Base-by-base conservation (phyloP, 1,140 invertebrate species). In the Planococcus citri region DNA sequence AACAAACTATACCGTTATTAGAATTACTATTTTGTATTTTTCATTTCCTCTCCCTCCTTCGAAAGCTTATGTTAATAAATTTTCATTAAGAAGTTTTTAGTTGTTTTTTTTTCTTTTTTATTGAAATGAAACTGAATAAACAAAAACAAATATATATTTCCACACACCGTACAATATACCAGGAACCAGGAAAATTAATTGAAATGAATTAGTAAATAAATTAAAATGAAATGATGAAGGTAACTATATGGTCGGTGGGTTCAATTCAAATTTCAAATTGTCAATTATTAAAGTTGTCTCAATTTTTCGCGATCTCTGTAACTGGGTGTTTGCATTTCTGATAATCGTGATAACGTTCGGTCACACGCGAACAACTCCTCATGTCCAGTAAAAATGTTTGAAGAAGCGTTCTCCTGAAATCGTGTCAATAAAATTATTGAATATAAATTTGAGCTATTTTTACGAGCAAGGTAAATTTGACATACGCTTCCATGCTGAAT, bases 291-390 rank as follows among this genome's bases (percentile, higher is more conserved):
- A 41, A 69, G 51, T 9, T 69, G 22, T 64, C 69, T 69, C 22
- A 68, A 64, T 0, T 68, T 24, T 22, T 68, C 60, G 73, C 86
- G 83, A 64, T 89, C 85, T 94, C 94, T 97, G 80, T 97, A 98
- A 71, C 91, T 88, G 70, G 86, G 82, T 1, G 90, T 94, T 80
- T 96, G 93, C 95, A 98, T 99, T 82, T 98, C 94, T 68, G 87
- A 86, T 24, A 99, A 81, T 68, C 97, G 80, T 0, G 95, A 98
- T 14, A 97, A 78, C 20, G 95, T 97, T 70, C 97, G 82, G 73
- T 97, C 92, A 78, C 93, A 97, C 9, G 96, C 95, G 82, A 98
- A 99, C 70, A 95, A 80, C 81, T 99, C 96, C 79, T 98, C 97
- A 77, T 97, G 92, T 0, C 95, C 95, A 25, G 92, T 97, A 76